Percentiles rank a stretch among this genome's conserved stretches.
Evolutionary conservation across 2,888 invertebrate species (phyloP).

Genomic region (Scaptomyza cyrtandrae): DNA sequence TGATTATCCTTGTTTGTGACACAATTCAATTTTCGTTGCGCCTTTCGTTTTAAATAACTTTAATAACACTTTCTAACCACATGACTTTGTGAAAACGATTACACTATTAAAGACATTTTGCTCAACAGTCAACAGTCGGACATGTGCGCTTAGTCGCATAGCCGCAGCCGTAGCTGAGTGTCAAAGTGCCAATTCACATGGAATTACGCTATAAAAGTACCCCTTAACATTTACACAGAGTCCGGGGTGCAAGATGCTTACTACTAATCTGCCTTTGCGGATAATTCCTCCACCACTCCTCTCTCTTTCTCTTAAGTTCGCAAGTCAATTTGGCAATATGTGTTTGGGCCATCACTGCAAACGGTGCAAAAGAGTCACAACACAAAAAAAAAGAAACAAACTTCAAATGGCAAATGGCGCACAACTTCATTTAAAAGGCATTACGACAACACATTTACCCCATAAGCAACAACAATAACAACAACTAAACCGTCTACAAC

Average conservation of each 20-base stretch:
- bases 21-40: not conserved
- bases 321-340: conserved; percentile 62
- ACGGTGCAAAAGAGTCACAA: conserved; percentile 68
- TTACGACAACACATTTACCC: conserved; percentile 69
- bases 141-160: conserved; percentile 37
- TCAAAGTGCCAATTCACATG: conserved; percentile 61
- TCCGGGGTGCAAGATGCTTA: conserved; percentile 33
- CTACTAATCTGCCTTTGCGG: conserved; percentile 70
- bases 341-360: conserved; percentile 63
- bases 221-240: conserved; percentile 63
- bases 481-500: not conserved
- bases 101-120: conserved; percentile 45
- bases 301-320: no score
- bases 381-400: conserved; percentile 51
- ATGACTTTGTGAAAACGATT: conserved; percentile 9
- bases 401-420: conserved; percentile 79
- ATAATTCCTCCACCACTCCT: conserved; percentile 43
- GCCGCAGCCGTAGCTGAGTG: conserved; percentile 9
- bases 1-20: not conserved
- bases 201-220: conserved; percentile 72
- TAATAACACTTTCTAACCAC: not conserved
- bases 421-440: conserved; percentile 78
- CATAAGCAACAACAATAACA: conserved; percentile 46
- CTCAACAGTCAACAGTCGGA: conserved; percentile 45
- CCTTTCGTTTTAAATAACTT: not conserved